Evolutionary conservation across 2,888 invertebrate genomes (phyloP), one percentile per base, ranked within the genome.

Genomic region (Tinea pellionella): DNA sequence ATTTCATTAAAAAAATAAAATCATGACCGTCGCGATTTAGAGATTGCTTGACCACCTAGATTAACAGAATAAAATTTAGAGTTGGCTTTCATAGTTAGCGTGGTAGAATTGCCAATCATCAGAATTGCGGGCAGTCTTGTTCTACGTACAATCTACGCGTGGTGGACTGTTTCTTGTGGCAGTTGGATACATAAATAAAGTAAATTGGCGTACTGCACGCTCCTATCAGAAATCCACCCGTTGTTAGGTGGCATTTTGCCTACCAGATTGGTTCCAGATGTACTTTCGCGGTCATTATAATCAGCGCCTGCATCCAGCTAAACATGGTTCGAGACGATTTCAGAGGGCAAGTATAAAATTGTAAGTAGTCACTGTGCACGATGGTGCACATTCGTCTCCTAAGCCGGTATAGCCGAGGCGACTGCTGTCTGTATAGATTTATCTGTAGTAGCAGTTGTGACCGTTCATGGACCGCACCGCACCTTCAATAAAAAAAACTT

Each of bases 301-400:
- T 63, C 88, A 88, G 62, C 80, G 86, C 73, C 80, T 15, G 88
- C 88, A 8, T 61, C 80, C 82, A 0, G 73, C 77, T 18, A 87
- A 87, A 68, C 88, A 88, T 65, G 86, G 83, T 64, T 83, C 83
- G 29, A 71, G 87, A 59, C 77, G 78, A 62, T 85, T 88, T 64
- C 77, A 84, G 65, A 80, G 78, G 88, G 88, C 69, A 88, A 88
- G 79, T 88, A 88, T 70, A 87, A 87, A 73, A 86, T 87, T 41
- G 8, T 24, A 24, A 6, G 3, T 24, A 24, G n/a, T n/a, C n/a
- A n/a, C n/a, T n/a, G n/a, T n/a, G n/a, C n/a, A n/a, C n/a, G n/a
- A n/a, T n/a, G n/a, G n/a, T n/a, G n/a, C n/a, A n/a, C n/a, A n/a
- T n/a, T n/a, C n/a, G n/a, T n/a, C n/a, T n/a, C n/a, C n/a, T n/a